Evolutionary conservation across 1,140 invertebrate genomes (phyloP).

Genomic region (Drosophila erecta): DNA sequence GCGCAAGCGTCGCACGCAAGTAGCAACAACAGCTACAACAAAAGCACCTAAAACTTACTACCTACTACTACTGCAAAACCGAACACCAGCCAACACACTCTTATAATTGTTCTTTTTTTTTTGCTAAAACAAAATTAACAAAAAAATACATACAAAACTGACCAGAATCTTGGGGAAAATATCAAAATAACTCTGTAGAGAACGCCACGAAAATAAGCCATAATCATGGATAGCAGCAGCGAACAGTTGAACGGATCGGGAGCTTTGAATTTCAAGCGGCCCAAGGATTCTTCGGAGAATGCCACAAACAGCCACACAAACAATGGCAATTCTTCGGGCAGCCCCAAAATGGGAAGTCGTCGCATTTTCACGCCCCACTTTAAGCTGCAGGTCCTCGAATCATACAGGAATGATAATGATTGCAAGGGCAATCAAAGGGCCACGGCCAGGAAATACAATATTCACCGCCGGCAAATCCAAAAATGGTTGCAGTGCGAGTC

Average conservation of each 20-base stretch:
- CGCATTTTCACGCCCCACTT: slow-evolving; percentile 94
- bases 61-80: slow-evolving; percentile 11
- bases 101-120: slow-evolving; percentile 13
- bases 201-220: neutral
- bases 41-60: slow-evolving; percentile 17
- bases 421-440: slow-evolving; percentile 94
- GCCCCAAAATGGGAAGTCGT: slow-evolving; percentile 89
- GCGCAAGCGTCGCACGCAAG: slow-evolving; percentile 69
- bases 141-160: neutral
- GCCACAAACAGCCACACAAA: slow-evolving; percentile 19
- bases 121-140: neutral
- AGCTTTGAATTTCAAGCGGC: slow-evolving; percentile 38
- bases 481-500: slow-evolving; percentile 94
- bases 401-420: slow-evolving; percentile 92
- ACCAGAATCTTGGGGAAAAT: neutral
- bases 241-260: slow-evolving; percentile 16
- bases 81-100: neutral
- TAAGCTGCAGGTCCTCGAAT: slow-evolving; percentile 93
- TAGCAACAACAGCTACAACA: slow-evolving; percentile 48
- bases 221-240: slow-evolving; percentile 34
- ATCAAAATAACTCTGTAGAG: neutral
- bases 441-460: slow-evolving; percentile 94
- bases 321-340: slow-evolving; percentile 61
- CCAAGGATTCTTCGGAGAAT: slow-evolving; percentile 13
- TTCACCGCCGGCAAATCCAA: slow-evolving; percentile 93